phyloP scores from a whole-genome alignment of 2,888 invertebrate genomes.

The Portevinia maculata region DNA sequence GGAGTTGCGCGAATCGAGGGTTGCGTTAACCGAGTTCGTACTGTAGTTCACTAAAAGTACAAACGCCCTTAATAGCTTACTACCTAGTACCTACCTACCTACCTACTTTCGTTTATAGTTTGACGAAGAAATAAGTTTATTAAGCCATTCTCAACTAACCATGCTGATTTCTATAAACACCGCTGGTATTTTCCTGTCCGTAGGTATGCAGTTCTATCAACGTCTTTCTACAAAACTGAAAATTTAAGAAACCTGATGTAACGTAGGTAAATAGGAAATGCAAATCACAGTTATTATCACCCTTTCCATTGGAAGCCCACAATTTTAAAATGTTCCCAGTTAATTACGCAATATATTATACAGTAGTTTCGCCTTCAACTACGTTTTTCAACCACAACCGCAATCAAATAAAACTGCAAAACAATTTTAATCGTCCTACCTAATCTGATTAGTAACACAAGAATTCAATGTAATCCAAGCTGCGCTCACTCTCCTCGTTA shows the following conservation, averaged over 20 bases:
- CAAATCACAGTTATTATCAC: background rate
- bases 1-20: constrained; percentile 49
- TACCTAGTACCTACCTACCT: too few species aligned
- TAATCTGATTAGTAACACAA: constrained; percentile 58
- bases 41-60: too few species aligned
- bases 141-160: too few species aligned
- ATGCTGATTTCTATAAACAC: too few species aligned
- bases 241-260: background rate
- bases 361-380: constrained; percentile 27
- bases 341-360: constrained; percentile 54
- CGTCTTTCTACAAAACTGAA: too few species aligned
- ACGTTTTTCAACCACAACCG: constrained; percentile 29
- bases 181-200: too few species aligned
- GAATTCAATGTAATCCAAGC: constrained; percentile 54
- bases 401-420: constrained; percentile 22
- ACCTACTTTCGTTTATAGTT: too few species aligned
- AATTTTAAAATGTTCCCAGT: constrained; percentile 30
- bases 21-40: constrained; percentile 38
- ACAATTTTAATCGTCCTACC: constrained; percentile 61
- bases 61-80: too few species aligned
- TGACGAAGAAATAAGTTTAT: too few species aligned
- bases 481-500: constrained; percentile 14
- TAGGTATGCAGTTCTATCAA: too few species aligned
- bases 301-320: background rate
- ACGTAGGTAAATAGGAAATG: background rate